A percentile compares a stretch with the other conserved stretches of the same genome.
Conservation (phyloP, 2,888 invertebrate genomes). For the Latrodectus elegans region DNA sequence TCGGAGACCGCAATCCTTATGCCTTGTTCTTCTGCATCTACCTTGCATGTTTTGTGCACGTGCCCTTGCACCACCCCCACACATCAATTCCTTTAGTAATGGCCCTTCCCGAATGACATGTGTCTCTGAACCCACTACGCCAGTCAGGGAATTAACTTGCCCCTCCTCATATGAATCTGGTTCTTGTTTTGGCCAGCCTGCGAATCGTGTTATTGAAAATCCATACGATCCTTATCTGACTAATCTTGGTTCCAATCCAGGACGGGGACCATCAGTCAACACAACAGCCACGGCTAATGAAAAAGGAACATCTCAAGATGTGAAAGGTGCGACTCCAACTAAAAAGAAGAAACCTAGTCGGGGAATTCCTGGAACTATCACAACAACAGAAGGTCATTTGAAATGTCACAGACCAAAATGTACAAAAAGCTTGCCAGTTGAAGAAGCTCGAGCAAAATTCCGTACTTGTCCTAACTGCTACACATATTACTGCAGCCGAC, state of each 20-base stretch:
- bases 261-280: constrained; percentile 33
- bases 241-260: constrained; percentile 66
- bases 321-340: constrained; percentile 13
- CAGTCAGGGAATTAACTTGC: constrained; percentile 11
- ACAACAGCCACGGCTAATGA: background rate
- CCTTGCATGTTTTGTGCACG: constrained; percentile 69
- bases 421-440: constrained; percentile 81
- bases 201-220: constrained; percentile 18
- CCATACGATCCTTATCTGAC: constrained; percentile 28
- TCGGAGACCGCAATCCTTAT: constrained; percentile 59
- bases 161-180: constrained; percentile 23
- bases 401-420: constrained; percentile 89
- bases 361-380: constrained; percentile 73
- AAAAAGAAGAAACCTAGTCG: constrained; percentile 46
- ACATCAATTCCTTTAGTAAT: constrained; percentile 46
- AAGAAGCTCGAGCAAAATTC: constrained; percentile 87
- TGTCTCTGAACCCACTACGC: constrained; percentile 63
- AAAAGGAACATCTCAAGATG: constrained; percentile 12
- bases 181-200: constrained; percentile 44
- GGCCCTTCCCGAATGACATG: constrained; percentile 35
- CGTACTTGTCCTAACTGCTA: constrained; percentile 97
- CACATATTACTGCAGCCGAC: constrained; percentile 93
- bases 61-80: constrained; percentile 62
- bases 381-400: constrained; percentile 73
- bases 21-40: constrained; percentile 66